Evolutionary conservation across 2,797 vertebrate genomes (phyloP).

Genomic region (Denticeps clupeoides): DNA sequence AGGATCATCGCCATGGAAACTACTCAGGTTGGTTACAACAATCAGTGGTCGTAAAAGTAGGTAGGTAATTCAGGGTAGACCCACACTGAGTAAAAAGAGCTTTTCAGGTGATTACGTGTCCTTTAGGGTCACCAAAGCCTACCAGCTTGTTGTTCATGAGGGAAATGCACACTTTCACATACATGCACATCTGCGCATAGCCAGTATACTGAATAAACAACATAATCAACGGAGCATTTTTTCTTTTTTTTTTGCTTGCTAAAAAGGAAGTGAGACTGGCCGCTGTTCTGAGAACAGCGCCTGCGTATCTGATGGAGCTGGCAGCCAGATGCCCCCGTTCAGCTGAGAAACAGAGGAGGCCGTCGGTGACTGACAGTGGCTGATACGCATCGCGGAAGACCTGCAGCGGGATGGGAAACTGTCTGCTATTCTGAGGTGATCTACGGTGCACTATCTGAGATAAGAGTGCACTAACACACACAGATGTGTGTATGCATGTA

Average conservation of each 20-base stretch:
- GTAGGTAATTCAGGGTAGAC: no score
- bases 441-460: constrained; percentile 21
- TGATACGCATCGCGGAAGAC: not conserved
- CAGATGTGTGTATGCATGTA: not conserved
- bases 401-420: constrained; percentile 14
- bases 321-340: not conserved
- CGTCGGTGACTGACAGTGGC: not conserved
- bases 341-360: not conserved
- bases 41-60: no score
- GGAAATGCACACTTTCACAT: no score
- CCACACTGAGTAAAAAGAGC: no score
- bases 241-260: not conserved
- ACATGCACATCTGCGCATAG: no score
- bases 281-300: not conserved
- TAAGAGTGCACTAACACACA: constrained; percentile 21
- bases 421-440: constrained; percentile 8
- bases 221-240: not conserved
- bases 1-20: no score
- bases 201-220: not conserved
- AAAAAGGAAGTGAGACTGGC: not conserved
- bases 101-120: no score
- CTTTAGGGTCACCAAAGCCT: no score
- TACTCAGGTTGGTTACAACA: no score
- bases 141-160: no score
- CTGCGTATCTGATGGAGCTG: not conserved